Evolutionary conservation across 2,113 vertebrate species (phyloP).

Genomic region (Sebastes fasciatus): DNA sequence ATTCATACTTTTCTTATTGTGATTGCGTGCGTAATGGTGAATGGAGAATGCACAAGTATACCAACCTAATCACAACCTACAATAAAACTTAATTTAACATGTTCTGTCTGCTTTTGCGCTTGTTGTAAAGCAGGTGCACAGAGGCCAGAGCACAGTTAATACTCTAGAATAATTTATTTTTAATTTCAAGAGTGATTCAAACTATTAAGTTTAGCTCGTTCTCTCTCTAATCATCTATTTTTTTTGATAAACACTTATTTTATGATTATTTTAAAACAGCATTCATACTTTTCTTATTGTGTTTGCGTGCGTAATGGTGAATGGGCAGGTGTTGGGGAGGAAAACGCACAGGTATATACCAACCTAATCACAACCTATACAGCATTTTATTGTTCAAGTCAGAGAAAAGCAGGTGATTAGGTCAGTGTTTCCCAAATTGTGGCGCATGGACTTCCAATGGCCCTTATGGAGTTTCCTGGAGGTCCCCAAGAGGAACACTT

Average conservation of each 20-base stretch:
- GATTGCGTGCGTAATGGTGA: no score
- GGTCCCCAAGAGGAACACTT: constrained; percentile 39
- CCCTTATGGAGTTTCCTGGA: constrained; percentile 26
- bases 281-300: background rate
- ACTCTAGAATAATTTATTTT: background rate
- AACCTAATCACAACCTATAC: background rate
- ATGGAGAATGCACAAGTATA: no score
- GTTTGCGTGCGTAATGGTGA: no score
- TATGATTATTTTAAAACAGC: background rate
- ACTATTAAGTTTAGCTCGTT: background rate
- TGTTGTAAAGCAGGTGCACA: constrained; percentile 68
- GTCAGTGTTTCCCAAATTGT: constrained; percentile 55
- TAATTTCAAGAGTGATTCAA: background rate
- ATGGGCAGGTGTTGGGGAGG: background rate
- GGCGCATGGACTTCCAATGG: constrained; percentile 19
- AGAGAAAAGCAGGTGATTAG: constrained; percentile 53
- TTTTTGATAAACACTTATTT: background rate
- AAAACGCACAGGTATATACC: background rate
- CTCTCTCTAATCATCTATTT: background rate
- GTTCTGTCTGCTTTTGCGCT: background rate
- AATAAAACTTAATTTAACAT: constrained; percentile 2
- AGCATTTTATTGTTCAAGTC: background rate
- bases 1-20: no score
- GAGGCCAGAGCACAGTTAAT: constrained; percentile 10
- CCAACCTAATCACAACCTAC: no score